Evolutionary conservation across 2,888 invertebrate species (phyloP).

Genomic region (Platycheirus albimanus): DNA sequence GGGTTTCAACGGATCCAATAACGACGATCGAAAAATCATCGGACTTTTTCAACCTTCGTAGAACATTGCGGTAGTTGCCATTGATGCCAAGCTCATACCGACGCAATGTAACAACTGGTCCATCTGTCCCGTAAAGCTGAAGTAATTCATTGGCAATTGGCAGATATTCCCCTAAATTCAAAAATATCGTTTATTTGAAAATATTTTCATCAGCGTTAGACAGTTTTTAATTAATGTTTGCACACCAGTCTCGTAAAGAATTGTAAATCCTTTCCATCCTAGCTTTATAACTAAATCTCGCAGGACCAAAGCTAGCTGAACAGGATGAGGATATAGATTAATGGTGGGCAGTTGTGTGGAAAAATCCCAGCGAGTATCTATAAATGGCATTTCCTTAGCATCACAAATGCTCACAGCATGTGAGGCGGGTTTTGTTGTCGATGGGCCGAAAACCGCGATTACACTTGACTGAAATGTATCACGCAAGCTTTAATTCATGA

Average conservation of each 20-base stretch:
- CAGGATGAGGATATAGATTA: slow-evolving; percentile 90
- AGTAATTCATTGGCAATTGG: slow-evolving; percentile 88
- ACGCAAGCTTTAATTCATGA: too few relatives aligned
- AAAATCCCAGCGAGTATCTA: slow-evolving; percentile 90
- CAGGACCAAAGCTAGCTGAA: slow-evolving; percentile 85
- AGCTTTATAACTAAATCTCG: slow-evolving; percentile 88
- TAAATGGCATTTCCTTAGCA: slow-evolving; percentile 92
- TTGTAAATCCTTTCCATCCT: slow-evolving; percentile 93
- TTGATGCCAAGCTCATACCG: slow-evolving; percentile 87
- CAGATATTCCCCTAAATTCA: slow-evolving; percentile 84
- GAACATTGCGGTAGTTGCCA: slow-evolving; percentile 87
- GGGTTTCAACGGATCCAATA: slow-evolving; percentile 86
- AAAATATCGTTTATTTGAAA: background rate
- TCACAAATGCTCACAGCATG: slow-evolving; percentile 93
- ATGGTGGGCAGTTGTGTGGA: slow-evolving; percentile 85
- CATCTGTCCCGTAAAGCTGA: slow-evolving; percentile 86
- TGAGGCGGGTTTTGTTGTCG: slow-evolving; percentile 86
- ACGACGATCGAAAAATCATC: slow-evolving; percentile 89
- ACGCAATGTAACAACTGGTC: slow-evolving; percentile 85
- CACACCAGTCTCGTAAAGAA: slow-evolving; percentile 89
- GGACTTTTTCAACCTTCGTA: slow-evolving; percentile 88
- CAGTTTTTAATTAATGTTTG: background rate
- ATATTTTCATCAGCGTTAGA: slow-evolving; percentile 8
- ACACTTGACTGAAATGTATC: slow-evolving; percentile 85
- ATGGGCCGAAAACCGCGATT: slow-evolving; percentile 93